Base-by-base conservation (phyloP, 2,797 vertebrate genomes). In the Diceros bicornis region DNA sequence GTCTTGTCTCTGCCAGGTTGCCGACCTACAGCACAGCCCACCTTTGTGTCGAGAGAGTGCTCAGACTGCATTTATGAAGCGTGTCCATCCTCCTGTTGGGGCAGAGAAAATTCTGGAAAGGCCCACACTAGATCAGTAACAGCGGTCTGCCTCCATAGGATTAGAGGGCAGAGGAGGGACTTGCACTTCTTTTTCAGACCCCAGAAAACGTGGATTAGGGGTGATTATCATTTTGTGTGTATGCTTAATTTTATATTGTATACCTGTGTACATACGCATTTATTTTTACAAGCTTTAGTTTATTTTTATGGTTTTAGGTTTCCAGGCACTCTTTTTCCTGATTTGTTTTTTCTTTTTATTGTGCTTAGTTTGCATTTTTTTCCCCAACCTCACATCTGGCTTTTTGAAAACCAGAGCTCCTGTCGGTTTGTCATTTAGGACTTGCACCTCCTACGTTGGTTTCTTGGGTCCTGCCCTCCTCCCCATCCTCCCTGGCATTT, bases 211-310 rank as follows among this genome's bases (percentile, higher is more conserved):
- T 10, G 25, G 64, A 1, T 17, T 17, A 2, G 6, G 32, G 37
- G 21, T 8, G 25, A 16, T 20, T 17, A 4, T 17, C 13, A 0
- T 50, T 47, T 32, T 20, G 3, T 2, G 2, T 62, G 5, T 50
- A 7, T 32, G 0, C 75, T 25, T 27, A 16, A 23, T 6, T 37
- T 82, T 41, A 8, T 7, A 10, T 64, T 52, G 0, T 47, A 23
- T 16, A 2, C 23, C 1, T 27, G 8, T 12, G 4, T 4, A 10
- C 11, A 4, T 5, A 6, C 0, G 12, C 59, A 2, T 23, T 44
- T 12, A 0, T 59, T n/a, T 34, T n/a, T 20, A 6, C 10, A 4
- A 13, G 18, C 9, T 18, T 7, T 47, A n/a, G 17, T 47, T n/a
- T 41, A 32, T 20, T 55, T 57, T 69, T 62, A 55, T 7, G 4